phyloP scores from a whole-genome alignment of 2,113 vertebrate species.

The Malurus alboscapulatus region DNA sequence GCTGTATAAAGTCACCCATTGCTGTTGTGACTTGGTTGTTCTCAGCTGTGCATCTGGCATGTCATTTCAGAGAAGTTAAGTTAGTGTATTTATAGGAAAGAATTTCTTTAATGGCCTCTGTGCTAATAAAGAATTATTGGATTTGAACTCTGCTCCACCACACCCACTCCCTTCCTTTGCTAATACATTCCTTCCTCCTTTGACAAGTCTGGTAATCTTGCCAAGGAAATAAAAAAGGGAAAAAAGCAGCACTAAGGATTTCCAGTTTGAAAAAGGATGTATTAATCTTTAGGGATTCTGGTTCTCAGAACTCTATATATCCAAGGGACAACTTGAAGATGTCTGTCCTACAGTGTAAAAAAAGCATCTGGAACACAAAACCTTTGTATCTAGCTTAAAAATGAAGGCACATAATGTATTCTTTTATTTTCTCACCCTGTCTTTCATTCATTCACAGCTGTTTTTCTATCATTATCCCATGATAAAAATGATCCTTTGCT shows the following conservation, averaged over 20 bases:
- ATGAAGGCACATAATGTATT: neutral
- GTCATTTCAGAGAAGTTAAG: neutral
- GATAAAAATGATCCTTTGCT: neutral
- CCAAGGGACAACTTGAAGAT: neutral
- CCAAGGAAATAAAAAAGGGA: neutral
- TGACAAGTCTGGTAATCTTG: neutral
- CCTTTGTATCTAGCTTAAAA: neutral
- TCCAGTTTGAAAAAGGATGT: neutral
- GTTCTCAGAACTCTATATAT: neutral
- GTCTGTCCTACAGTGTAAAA: neutral
- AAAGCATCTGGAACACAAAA: neutral
- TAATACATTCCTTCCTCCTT: slow-evolving; percentile 19
- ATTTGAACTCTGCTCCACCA: neutral
- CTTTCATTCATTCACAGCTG: neutral
- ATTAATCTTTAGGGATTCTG: neutral
- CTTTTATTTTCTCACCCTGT: neutral
- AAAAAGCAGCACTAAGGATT: neutral
- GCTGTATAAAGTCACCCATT: neutral
- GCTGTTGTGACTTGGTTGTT: neutral
- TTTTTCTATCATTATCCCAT: neutral
- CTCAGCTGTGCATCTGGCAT: neutral
- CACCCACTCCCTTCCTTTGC: neutral
- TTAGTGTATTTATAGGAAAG: neutral
- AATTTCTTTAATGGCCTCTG: neutral
- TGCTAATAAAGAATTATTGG: neutral